phyloP scores from a whole-genome alignment of 1,140 invertebrate genomes.

The Nasonia longicornis region DNA sequence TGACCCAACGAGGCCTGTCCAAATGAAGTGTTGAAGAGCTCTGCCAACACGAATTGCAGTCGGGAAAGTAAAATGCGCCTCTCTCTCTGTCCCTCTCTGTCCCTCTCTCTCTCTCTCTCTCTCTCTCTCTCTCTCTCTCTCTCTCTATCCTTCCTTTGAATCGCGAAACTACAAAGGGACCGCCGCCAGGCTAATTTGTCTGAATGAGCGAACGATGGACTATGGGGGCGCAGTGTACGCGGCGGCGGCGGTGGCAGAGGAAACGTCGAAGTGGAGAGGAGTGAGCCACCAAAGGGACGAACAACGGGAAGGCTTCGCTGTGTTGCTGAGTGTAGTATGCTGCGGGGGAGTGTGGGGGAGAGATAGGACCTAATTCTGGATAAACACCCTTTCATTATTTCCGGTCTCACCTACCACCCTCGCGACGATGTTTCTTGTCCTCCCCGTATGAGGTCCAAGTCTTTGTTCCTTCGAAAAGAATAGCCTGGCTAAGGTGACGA shows the following conservation, averaged over 20 bases:
- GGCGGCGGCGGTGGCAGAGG: slow-evolving; percentile 43
- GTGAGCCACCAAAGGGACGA: not conserved
- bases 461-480: too few species aligned
- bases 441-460: not conserved
- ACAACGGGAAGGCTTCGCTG: not conserved
- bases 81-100: not conserved
- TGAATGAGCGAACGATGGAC: slow-evolving; percentile 68
- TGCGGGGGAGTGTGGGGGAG: too few species aligned
- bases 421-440: not conserved
- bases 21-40: slow-evolving; percentile 66
- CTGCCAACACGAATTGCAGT: slow-evolving; percentile 65
- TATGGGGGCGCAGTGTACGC: slow-evolving; percentile 51
- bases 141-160: slow-evolving; percentile 57
- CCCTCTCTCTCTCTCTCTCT: not conserved
- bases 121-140: not conserved
- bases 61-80: slow-evolving; percentile 62
- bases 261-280: slow-evolving; percentile 8
- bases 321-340: not conserved
- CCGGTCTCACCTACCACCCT: slow-evolving; percentile 45
- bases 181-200: slow-evolving; percentile 69
- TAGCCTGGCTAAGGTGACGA: too few species aligned
- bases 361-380: slow-evolving; percentile 62
- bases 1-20: slow-evolving; percentile 19
- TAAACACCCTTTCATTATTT: slow-evolving; percentile 68
- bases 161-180: slow-evolving; percentile 65